phyloP scores from a whole-genome alignment of 2,888 invertebrate species.

The Glaucopsyche alexis region DNA sequence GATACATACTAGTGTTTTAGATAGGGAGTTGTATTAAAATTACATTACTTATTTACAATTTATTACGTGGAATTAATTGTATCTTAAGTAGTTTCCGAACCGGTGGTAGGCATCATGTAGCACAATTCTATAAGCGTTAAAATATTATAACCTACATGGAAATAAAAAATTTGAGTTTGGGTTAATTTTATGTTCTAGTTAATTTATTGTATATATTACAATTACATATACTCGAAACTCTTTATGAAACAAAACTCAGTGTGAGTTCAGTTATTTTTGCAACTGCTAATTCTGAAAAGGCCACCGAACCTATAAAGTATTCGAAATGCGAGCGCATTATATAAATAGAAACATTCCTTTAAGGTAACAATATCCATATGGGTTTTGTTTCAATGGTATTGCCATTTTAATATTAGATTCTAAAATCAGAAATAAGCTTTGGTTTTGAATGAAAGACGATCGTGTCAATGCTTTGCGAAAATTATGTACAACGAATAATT shows the following conservation, averaged over 20 bases:
- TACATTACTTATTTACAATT: not conserved
- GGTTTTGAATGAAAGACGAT: not conserved
- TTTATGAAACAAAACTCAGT: constrained; percentile 22
- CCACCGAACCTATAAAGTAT: constrained; percentile 44
- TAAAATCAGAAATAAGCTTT: not conserved
- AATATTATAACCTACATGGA: too few relatives aligned
- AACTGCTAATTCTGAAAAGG: constrained; percentile 47
- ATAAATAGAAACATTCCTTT: constrained; percentile 34
- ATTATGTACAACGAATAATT: not conserved
- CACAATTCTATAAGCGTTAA: too few relatives aligned
- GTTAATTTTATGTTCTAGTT: too few relatives aligned
- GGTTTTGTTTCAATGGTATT: not conserved
- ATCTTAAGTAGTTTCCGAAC: too few relatives aligned
- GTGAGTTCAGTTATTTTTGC: constrained; percentile 48
- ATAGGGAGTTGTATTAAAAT: not conserved
- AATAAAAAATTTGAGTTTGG: too few relatives aligned
- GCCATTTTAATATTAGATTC: not conserved
- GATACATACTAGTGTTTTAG: not conserved
- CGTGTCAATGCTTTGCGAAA: too few relatives aligned
- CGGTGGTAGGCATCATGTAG: too few relatives aligned
- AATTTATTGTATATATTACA: not conserved
- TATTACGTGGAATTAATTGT: too few relatives aligned
- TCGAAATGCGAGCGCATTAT: constrained; percentile 38
- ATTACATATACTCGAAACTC: not conserved
- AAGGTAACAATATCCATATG: constrained; percentile 1